Evolutionary conservation across 2,113 vertebrate genomes (phyloP).

Genomic region (Indri indri): DNA sequence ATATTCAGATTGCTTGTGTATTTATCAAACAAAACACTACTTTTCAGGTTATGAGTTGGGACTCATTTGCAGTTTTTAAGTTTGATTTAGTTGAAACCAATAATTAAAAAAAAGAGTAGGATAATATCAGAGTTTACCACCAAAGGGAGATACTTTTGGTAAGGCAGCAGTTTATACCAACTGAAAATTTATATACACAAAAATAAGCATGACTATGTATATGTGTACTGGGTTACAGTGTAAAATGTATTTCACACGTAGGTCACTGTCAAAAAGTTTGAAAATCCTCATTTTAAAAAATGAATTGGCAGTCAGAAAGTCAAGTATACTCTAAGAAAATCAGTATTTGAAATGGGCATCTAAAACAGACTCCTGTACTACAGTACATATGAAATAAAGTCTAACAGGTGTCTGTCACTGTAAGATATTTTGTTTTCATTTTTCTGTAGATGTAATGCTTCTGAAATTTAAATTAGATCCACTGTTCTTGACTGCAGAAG

Average conservation of each 20-base stretch:
- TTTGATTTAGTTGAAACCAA: slow-evolving; percentile 1
- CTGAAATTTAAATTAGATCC: slow-evolving; percentile 35
- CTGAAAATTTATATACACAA: background rate
- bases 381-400: background rate
- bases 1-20: background rate
- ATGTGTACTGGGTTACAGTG: background rate
- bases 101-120: background rate
- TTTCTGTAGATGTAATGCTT: background rate
- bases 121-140: background rate
- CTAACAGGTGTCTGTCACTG: background rate
- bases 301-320: background rate
- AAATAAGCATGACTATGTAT: background rate
- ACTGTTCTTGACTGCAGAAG: slow-evolving; percentile 1
- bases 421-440: slow-evolving; percentile 23
- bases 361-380: background rate
- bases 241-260: background rate
- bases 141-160: background rate
- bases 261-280: background rate
- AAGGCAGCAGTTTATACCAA: background rate
- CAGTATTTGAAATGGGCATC: background rate
- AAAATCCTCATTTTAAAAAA: background rate
- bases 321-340: background rate
- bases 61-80: background rate
- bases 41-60: background rate
- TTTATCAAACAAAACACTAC: background rate